Conservation (phyloP, 2,113 vertebrate species). For the Arothron firmamentum region DNA sequence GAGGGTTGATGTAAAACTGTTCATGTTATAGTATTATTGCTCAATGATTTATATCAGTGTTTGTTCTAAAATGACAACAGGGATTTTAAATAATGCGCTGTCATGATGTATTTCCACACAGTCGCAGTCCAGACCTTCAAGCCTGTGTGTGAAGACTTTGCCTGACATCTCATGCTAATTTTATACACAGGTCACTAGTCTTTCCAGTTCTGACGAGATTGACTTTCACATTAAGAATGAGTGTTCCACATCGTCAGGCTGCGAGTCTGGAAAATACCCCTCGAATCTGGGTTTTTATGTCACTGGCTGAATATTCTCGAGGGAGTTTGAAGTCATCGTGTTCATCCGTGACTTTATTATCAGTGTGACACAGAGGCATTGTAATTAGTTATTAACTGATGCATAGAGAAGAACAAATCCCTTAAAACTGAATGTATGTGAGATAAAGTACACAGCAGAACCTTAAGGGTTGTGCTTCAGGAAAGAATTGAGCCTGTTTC, state of each 20-base stretch:
- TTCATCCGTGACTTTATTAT: constrained; percentile 11
- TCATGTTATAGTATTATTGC: neutral
- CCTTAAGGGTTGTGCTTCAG: no score
- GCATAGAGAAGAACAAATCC: no score
- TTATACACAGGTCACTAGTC: constrained; percentile 44
- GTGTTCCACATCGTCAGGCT: constrained; percentile 20
- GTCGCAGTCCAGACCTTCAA: neutral
- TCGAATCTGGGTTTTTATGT: constrained; percentile 58
- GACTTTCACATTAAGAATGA: constrained; percentile 30
- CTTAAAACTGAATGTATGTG: no score
- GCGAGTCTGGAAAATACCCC: constrained; percentile 22
- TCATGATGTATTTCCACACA: neutral
- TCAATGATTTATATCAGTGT: neutral
- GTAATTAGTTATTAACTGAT: no score
- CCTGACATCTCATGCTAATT: constrained; percentile 23
- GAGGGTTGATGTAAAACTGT: no score
- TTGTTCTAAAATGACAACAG: neutral
- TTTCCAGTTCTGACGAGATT: constrained; percentile 26
- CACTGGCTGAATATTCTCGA: constrained; percentile 22
- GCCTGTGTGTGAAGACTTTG: neutral
- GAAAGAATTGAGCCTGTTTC: no score
- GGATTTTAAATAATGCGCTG: neutral
- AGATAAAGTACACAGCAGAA: no score
- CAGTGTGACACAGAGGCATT: neutral
- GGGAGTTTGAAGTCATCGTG: constrained; percentile 24